Evolutionary conservation across 2,888 invertebrate genomes (phyloP), one percentile per base, ranked within the genome.

Genomic region (Tyria jacobaeae): DNA sequence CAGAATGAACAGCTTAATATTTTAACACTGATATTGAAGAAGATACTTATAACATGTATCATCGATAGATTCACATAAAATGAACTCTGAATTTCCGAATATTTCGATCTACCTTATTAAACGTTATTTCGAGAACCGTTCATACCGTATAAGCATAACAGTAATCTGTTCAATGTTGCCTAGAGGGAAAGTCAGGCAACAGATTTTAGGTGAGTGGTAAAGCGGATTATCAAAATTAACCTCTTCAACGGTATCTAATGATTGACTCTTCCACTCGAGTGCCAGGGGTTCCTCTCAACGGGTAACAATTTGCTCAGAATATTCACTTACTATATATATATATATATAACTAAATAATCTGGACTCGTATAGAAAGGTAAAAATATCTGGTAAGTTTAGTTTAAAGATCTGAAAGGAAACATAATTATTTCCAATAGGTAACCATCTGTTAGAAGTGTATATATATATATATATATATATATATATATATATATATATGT

Each of bases 191-290:
- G 67, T 66, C 75, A 69, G 72, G 47, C 64, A 70, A 62, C 81
- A 82, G 83, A 84, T 87, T 87, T 80, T 79, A 78, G 81, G 72
- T 70, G 84, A 84, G 81, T 79, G 81, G 80, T 78, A 87, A 91
- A 91, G 88, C 82, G 88, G 90, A 89, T 92, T 91, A 91, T 88
- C 85, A 84, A 90, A 89, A 91, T 92, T 90, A 91, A 89, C 91
- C 89, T 90, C 90, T 88, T 89, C 89, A 87, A 71, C 84, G 79
- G 80, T 44, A 75, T 79, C 79, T 88, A 89, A 89, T 89, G 88
- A 91, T 89, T 85, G 89, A 84, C 87, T 88, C 83, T 79, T 86
- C 86, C 86, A 81, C 82, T 82, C 78, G 76, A 82, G 59, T 75
- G 79, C 73, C 66, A 78, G 83, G 88, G 89, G 87, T 82, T 65